Conservation (phyloP, 2,888 invertebrate genomes). For the Strigamia maritima region DNA sequence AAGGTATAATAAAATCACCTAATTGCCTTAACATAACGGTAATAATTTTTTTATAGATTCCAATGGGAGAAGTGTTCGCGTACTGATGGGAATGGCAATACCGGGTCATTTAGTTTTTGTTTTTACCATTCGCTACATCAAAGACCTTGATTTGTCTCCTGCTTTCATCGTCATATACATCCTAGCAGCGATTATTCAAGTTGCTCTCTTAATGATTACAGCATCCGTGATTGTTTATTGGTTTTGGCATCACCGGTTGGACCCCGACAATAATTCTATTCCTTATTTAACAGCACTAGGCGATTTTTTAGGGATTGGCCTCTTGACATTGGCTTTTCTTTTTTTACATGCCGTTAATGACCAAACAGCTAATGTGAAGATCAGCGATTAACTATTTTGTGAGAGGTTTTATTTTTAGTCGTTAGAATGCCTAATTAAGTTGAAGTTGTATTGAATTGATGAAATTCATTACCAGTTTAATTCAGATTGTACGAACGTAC, state of each 20-base stretch:
- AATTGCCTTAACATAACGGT: neutral
- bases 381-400: neutral
- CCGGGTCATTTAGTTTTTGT: slow-evolving; percentile 88
- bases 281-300: slow-evolving; percentile 93
- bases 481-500: neutral
- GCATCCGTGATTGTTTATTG: slow-evolving; percentile 81
- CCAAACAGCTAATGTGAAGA: neutral
- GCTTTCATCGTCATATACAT: slow-evolving; percentile 81
- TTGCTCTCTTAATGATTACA: slow-evolving; percentile 75
- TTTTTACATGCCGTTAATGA: slow-evolving; percentile 53
- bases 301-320: slow-evolving; percentile 81
- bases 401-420: neutral
- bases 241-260: slow-evolving; percentile 84
- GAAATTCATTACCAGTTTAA: neutral
- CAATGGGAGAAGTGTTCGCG: slow-evolving; percentile 67
- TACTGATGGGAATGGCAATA: slow-evolving; percentile 74
- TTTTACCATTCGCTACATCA: slow-evolving; percentile 77
- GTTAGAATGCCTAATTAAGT: neutral
- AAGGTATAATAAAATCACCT: neutral
- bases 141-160: slow-evolving; percentile 78
- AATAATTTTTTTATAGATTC: slow-evolving; percentile 53
- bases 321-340: slow-evolving; percentile 72
- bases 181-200: slow-evolving; percentile 64
- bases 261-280: slow-evolving; percentile 90
- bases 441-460: too few species aligned